Evolutionary conservation across 2,797 vertebrate species (phyloP).

Genomic region (Poeciliopsis infans): DNA sequence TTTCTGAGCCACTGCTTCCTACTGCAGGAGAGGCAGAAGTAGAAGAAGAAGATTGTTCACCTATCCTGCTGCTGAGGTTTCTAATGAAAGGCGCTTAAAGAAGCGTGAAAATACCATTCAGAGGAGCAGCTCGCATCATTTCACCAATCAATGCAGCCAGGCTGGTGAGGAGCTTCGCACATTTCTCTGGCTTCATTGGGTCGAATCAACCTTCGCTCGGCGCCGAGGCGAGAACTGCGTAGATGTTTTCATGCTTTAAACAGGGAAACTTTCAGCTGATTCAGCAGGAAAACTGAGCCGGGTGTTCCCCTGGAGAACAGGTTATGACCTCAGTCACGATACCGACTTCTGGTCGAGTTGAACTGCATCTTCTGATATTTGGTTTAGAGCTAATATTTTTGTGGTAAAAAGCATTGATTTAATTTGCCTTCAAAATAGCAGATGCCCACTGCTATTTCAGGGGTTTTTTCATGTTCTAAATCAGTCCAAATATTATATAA

Average conservation of each 20-base stretch:
- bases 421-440: neutral
- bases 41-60: constrained; percentile 27
- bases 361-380: neutral
- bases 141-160: constrained; percentile 77
- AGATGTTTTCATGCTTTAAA: neutral
- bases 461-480: neutral
- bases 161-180: constrained; percentile 49
- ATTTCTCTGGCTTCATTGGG: constrained; percentile 85
- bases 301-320: neutral
- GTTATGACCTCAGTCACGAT: neutral
- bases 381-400: neutral
- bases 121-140: constrained; percentile 59
- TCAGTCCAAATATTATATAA: neutral
- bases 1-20: constrained; percentile 31
- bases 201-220: constrained; percentile 92
- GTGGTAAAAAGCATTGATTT: neutral
- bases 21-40: constrained; percentile 14
- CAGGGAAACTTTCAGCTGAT: neutral
- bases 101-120: constrained; percentile 60
- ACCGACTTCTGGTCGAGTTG: neutral
- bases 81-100: constrained; percentile 62
- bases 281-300: neutral
- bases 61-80: constrained; percentile 13
- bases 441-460: neutral
- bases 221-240: constrained; percentile 52